These are phyloP conservation scores for Neoscelio sp. DNA, from an alignment of 2,888 invertebrate genomes.

Conservation along the genomic window DNA sequence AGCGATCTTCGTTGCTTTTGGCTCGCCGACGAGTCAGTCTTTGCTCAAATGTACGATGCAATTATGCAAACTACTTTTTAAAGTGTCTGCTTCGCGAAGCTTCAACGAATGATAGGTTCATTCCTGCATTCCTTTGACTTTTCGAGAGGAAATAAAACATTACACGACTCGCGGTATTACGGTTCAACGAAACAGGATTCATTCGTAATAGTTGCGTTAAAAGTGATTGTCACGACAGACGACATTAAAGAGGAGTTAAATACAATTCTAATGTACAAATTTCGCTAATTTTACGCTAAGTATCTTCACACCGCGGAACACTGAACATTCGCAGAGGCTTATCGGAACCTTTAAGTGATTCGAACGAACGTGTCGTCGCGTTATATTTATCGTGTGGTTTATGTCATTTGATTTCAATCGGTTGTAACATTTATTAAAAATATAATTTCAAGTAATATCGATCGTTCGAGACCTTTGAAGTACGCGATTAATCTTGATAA, in stretches of 20 bases:
- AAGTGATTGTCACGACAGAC: too few relatives aligned
- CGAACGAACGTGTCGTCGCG: too few relatives aligned
- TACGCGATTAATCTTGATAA: constrained; percentile 4
- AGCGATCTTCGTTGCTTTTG: constrained; percentile 33
- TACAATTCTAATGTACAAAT: too few relatives aligned
- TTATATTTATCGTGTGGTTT: too few relatives aligned
- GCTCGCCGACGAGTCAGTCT: constrained; percentile 26
- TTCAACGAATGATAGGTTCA: constrained; percentile 20
- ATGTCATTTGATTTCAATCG: constrained; percentile 6
- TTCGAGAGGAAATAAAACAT: constrained; percentile 21
- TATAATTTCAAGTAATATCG: not conserved
- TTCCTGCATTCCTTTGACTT: constrained; percentile 34
- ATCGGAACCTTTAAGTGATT: too few relatives aligned
- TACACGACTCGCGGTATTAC: not conserved
- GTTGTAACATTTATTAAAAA: constrained; percentile 19
- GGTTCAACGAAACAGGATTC: constrained; percentile 3
- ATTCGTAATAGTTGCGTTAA: not conserved
- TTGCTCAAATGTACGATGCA: constrained; percentile 41
- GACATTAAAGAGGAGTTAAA: too few relatives aligned
- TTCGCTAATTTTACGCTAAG: too few relatives aligned
- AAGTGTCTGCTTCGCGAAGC: constrained; percentile 30
- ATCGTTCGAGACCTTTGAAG: not conserved
- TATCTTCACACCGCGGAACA: too few relatives aligned
- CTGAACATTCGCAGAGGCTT: too few relatives aligned
- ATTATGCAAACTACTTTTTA: constrained; percentile 55